Evolutionary conservation across 1,140 invertebrate genomes (phyloP).

Genomic region (Diorhabda sublineata): DNA sequence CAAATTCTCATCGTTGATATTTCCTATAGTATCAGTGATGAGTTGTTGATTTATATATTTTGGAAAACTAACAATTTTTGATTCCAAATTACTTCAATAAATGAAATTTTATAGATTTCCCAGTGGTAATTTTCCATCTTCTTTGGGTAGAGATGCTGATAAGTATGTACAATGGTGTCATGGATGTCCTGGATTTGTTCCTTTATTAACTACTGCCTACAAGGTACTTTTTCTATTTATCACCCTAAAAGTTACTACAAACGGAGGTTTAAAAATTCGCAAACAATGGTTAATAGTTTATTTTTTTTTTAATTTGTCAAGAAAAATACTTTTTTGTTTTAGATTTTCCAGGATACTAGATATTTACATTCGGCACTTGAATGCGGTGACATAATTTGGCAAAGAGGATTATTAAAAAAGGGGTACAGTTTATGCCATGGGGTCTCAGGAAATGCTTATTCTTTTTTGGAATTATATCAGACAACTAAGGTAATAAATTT

Average conservation of each 20-base stretch:
- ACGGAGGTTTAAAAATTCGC: conserved; percentile 8
- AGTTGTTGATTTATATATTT: no score
- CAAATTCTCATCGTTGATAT: no score
- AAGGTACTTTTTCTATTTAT: conserved; percentile 53
- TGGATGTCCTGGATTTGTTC: conserved; percentile 83
- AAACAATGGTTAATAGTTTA: neutral
- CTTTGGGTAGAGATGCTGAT: conserved; percentile 65
- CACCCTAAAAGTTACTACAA: no score
- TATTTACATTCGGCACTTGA: conserved; percentile 71
- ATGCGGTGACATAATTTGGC: conserved; percentile 79
- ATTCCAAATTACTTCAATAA: neutral
- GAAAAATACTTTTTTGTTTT: conserved; percentile 27
- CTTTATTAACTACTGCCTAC: conserved; percentile 70
- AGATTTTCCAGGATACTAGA: conserved; percentile 68
- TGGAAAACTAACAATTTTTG: no score
- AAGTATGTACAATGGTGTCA: conserved; percentile 93
- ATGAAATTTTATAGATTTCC: conserved; percentile 48
- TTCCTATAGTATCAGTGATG: no score
- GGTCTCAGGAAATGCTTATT: conserved; percentile 85
- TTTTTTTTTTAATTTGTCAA: neutral
- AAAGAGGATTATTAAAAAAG: conserved; percentile 79
- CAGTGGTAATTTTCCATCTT: conserved; percentile 87
- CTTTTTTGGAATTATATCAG: conserved; percentile 78
- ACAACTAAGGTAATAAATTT: conserved; percentile 60
- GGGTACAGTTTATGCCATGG: conserved; percentile 93